Base-by-base conservation (phyloP, 2,888 invertebrate genomes). In the Drosophila rellima region DNA sequence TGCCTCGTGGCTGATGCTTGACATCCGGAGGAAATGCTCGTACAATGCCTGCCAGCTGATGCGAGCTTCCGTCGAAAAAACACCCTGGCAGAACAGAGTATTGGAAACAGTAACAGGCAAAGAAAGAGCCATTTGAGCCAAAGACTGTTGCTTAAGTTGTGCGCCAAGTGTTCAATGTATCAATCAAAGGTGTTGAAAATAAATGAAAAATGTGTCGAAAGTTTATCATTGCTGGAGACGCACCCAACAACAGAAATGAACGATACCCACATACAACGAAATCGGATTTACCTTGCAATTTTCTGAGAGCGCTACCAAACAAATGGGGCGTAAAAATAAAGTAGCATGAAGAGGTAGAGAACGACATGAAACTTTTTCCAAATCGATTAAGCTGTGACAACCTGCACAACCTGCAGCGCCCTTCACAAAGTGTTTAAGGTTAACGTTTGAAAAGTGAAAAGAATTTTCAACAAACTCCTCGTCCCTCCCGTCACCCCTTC, bases 171-270 rank as follows among this genome's bases (percentile, higher is more conserved):
- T 86, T 90, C 88, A 86, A 89, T 89, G 88, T 88, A 89, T 89
- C 89, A 89, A 89, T 90, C 90, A 89, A 90, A 89, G 89, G 89
- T 89, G 89, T 86, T 89, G 86, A 84, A 90, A 89, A 88, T 89
- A 89, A 90, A 90, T 90, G 90, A 88, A 90, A 89, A 89, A 89
- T 84, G 89, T 90, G 89, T 89, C 89, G 86, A 90, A 89, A 90
- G 90, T 86, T 89, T 90, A 84, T 89, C 90, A 89, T 82, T 78
- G 73, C 67, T 62, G 70, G 54, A 37, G 68, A 23, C 62, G 56
- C 48, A 57, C 35, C 35, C 74, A 78, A 37, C 71, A 60, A 23
- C 63, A 54, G 23, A 18, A 51, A 37, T 7, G 45, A 52, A 33
- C 47, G 45, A 33, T 60, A 68, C 35, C 62, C 55, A 44, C 59